Evolutionary conservation across 1,140 invertebrate genomes (phyloP).

Genomic region (Musca domestica): DNA sequence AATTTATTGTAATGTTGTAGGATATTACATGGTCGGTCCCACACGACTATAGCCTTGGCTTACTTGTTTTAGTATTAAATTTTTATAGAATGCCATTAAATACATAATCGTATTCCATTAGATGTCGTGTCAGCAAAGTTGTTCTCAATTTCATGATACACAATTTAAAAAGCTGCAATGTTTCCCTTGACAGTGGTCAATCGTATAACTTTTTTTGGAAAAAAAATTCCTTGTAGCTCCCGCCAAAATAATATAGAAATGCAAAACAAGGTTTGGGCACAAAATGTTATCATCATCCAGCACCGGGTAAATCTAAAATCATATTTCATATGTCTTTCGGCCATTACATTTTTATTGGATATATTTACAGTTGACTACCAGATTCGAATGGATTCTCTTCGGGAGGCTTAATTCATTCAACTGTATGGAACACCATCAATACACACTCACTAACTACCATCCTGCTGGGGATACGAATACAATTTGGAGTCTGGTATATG

Average conservation of each 20-base stretch:
- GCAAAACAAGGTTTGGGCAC: too few species aligned
- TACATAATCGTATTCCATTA: too few species aligned
- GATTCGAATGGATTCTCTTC: conserved; percentile 11
- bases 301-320: conserved; percentile 12
- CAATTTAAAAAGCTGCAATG: too few species aligned
- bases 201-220: conserved; percentile 6
- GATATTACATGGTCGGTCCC: too few species aligned
- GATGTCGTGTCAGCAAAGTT: too few species aligned
- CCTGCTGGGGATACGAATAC: background rate
- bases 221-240: background rate
- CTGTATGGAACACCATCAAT: background rate
- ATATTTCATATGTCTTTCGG: conserved; percentile 17
- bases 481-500: conserved; percentile 9
- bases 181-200: conserved; percentile 10
- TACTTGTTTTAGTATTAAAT: too few species aligned
- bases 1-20: too few species aligned
- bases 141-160: too few species aligned
- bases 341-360: conserved; percentile 17
- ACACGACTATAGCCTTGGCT: too few species aligned
- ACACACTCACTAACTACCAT: background rate
- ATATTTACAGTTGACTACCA: conserved; percentile 11
- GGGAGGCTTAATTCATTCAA: background rate
- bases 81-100: too few species aligned
- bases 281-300: too few species aligned
- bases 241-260: too few species aligned